Evolutionary conservation across 2,797 vertebrate species (phyloP).

Genomic region (Dromococcyx pavoninus): DNA sequence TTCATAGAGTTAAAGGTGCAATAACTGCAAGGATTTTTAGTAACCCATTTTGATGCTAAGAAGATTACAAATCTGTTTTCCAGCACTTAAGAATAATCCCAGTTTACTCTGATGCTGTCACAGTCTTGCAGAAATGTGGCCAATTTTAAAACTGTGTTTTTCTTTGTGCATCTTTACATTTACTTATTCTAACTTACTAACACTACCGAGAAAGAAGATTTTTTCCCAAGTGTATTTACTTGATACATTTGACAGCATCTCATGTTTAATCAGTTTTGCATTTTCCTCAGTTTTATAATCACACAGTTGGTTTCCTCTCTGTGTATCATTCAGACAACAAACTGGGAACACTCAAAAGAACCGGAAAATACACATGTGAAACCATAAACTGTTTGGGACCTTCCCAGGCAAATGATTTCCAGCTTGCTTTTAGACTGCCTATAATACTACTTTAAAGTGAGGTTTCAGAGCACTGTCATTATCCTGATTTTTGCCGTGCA

Average conservation of each 20-base stretch:
- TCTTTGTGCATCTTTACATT: not conserved
- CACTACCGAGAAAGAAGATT: not conserved
- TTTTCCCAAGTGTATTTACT: not conserved
- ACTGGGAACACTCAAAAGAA: not conserved
- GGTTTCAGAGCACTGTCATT: not conserved
- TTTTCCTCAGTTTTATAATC: conserved; percentile 11
- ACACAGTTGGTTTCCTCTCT: not conserved
- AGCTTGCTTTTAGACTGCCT: not conserved
- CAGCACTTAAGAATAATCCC: not conserved
- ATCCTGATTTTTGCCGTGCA: not conserved
- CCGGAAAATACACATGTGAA: not conserved
- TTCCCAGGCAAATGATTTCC: not conserved
- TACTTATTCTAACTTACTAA: not conserved
- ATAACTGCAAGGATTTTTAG: not conserved
- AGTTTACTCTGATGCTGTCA: not conserved
- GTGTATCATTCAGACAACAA: not conserved
- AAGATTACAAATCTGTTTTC: not conserved
- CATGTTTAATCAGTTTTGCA: conserved; percentile 20
- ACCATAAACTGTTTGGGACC: not conserved
- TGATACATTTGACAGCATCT: conserved; percentile 28
- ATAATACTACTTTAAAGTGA: not conserved
- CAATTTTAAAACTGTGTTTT: not conserved
- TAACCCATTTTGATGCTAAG: not conserved
- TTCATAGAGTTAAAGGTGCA: not conserved
- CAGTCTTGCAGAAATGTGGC: not conserved